phyloP scores from a whole-genome alignment of 1,140 invertebrate species.

The Macrocentrus cingulum region DNA sequence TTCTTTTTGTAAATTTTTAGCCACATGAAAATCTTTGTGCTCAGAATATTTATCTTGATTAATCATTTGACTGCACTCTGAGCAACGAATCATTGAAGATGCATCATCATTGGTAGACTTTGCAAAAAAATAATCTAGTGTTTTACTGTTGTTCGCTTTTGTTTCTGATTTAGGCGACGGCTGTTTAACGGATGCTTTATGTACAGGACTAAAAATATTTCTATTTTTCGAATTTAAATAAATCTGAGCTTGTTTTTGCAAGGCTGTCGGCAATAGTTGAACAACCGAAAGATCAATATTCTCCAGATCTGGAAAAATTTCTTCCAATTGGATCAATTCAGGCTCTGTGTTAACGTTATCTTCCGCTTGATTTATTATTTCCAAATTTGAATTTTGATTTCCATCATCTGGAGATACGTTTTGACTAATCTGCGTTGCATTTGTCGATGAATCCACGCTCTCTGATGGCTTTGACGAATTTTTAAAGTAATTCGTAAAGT shows the following conservation, averaged over 20 bases:
- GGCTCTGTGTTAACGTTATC: too few relatives aligned
- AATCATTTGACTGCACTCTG: slow-evolving; percentile 66
- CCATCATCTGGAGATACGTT: background rate
- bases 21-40: slow-evolving; percentile 73
- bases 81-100: slow-evolving; percentile 57
- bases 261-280: slow-evolving; percentile 44
- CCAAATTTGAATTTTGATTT: background rate
- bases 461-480: slow-evolving; percentile 20
- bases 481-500: slow-evolving; percentile 66
- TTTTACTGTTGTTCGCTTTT: slow-evolving; percentile 26
- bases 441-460: background rate
- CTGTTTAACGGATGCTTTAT: slow-evolving; percentile 32
- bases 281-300: slow-evolving; percentile 52
- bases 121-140: slow-evolving; percentile 46
- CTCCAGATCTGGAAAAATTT: slow-evolving; percentile 59
- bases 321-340: slow-evolving; percentile 38
- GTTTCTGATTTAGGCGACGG: slow-evolving; percentile 27
- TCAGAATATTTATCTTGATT: slow-evolving; percentile 61
- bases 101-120: slow-evolving; percentile 32
- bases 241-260: slow-evolving; percentile 47
- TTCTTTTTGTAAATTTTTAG: slow-evolving; percentile 65
- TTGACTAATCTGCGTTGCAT: background rate
- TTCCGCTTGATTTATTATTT: background rate
- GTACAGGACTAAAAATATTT: slow-evolving; percentile 29
- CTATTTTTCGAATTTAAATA: slow-evolving; percentile 37